Evolutionary conservation across 2,888 invertebrate genomes (phyloP).

Genomic region (Hemaris fuciformis): DNA sequence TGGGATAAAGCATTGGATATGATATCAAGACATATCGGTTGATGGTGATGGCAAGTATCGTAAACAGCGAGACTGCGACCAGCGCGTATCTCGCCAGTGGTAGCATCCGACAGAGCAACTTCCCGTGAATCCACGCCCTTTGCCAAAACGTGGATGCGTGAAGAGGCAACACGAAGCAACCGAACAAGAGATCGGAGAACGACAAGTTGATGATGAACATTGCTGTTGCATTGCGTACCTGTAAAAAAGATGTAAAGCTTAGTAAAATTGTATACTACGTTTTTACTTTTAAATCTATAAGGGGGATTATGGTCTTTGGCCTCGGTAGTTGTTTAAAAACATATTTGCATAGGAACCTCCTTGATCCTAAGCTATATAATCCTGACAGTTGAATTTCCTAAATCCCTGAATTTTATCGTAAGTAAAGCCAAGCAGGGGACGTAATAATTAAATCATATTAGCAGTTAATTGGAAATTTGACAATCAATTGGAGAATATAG

Average conservation of each 20-base stretch:
- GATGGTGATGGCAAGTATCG: conserved; percentile 89
- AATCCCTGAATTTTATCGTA: too few relatives aligned
- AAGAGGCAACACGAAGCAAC: conserved; percentile 90
- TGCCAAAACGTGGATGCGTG: conserved; percentile 89
- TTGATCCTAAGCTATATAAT: too few relatives aligned
- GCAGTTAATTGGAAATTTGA: too few relatives aligned
- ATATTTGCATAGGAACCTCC: too few relatives aligned
- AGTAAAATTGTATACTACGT: background rate
- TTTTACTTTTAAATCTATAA: background rate
- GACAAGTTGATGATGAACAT: conserved; percentile 92
- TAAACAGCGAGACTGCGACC: conserved; percentile 89
- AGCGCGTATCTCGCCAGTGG: conserved; percentile 88
- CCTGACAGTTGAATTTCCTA: too few relatives aligned
- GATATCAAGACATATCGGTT: conserved; percentile 92
- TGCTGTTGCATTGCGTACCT: conserved; percentile 91
- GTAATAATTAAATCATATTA: too few relatives aligned
- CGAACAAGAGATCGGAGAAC: conserved; percentile 88
- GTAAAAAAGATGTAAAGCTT: conserved; percentile 33
- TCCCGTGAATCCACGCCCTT: conserved; percentile 86
- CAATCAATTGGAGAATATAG: too few relatives aligned
- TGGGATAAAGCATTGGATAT: conserved; percentile 88
- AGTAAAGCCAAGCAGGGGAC: too few relatives aligned
- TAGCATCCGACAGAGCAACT: conserved; percentile 86
- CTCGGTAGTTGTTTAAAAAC: too few relatives aligned
- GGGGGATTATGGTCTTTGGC: too few relatives aligned